phyloP scores from a whole-genome alignment of 2,797 vertebrate species.

The Numenius phaeopus region DNA sequence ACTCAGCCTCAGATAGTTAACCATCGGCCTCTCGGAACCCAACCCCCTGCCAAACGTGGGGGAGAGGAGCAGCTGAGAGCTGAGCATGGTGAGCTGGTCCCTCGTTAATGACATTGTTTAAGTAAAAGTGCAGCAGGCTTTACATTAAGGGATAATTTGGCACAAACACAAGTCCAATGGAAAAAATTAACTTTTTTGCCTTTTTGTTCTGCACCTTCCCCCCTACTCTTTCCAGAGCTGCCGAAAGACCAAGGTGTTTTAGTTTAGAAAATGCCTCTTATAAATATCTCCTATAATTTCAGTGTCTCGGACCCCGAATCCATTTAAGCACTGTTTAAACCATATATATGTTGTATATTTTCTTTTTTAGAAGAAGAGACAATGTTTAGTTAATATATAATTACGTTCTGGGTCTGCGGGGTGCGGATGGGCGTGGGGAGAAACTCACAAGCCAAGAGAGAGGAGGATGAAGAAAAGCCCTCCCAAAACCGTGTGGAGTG shows the following conservation, averaged over 20 bases:
- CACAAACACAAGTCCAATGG: constrained; percentile 11
- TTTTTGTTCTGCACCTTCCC: background rate
- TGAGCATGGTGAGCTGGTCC: constrained; percentile 36
- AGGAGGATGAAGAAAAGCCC: background rate
- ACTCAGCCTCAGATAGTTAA: constrained; percentile 45
- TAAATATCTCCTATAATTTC: background rate
- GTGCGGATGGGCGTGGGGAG: background rate
- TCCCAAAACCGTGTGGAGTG: accelerated
- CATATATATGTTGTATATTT: background rate
- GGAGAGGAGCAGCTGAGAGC: background rate
- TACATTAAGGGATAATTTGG: constrained; percentile 54
- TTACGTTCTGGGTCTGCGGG: background rate
- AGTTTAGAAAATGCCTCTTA: constrained; percentile 34
- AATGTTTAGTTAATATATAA: background rate
- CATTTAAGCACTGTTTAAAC: background rate
- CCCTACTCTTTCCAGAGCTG: background rate
- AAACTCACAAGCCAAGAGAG: accelerated
- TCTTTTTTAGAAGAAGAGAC: background rate
- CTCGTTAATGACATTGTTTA: constrained; percentile 40
- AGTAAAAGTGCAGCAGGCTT: constrained; percentile 55
- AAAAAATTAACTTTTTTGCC: constrained; percentile 42
- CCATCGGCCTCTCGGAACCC: constrained; percentile 1
- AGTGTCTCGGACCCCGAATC: background rate
- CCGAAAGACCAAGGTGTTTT: constrained; percentile 18
- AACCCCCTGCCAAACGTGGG: constrained; percentile 45